These are phyloP conservation scores for Peromyscus leucopus DNA, from an alignment of 2,113 vertebrate species.

Conservation along the genomic window DNA sequence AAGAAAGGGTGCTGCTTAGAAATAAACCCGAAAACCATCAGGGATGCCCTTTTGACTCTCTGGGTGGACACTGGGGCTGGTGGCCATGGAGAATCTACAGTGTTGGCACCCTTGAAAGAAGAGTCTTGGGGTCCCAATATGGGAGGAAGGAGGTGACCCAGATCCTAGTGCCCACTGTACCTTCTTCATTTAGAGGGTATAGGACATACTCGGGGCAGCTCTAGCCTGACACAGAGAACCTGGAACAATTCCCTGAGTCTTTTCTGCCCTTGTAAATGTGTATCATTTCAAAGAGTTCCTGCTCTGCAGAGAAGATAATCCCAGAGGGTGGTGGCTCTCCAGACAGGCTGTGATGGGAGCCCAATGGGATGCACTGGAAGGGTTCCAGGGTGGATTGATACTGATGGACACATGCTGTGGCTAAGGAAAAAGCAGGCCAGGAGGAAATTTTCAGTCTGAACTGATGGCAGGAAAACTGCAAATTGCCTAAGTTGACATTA, in stretches of 20 bases:
- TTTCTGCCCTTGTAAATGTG: fast-evolving
- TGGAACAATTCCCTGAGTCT: not conserved
- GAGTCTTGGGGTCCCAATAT: not conserved
- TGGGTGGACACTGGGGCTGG: too few relatives aligned
- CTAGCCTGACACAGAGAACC: not conserved
- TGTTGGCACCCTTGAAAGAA: not conserved
- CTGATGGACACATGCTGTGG: not conserved
- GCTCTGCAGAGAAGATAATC: not conserved
- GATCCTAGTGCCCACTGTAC: too few relatives aligned
- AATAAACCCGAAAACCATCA: not conserved
- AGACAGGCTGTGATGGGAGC: not conserved
- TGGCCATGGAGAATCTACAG: not conserved
- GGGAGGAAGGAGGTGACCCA: not conserved
- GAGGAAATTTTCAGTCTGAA: not conserved
- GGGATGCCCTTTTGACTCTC: not conserved
- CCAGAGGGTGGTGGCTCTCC: fast-evolving
- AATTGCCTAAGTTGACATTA: not conserved
- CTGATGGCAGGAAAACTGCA: not conserved
- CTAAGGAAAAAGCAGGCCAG: not conserved
- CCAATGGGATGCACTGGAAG: not conserved
- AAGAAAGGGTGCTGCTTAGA: not conserved
- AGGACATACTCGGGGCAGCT: too few relatives aligned
- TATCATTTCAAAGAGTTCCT: not conserved
- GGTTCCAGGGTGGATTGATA: not conserved
- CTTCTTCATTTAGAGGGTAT: not conserved